Base-by-base conservation (phyloP, 2,888 invertebrate genomes). In the Synanthedon tipuliformis region DNA sequence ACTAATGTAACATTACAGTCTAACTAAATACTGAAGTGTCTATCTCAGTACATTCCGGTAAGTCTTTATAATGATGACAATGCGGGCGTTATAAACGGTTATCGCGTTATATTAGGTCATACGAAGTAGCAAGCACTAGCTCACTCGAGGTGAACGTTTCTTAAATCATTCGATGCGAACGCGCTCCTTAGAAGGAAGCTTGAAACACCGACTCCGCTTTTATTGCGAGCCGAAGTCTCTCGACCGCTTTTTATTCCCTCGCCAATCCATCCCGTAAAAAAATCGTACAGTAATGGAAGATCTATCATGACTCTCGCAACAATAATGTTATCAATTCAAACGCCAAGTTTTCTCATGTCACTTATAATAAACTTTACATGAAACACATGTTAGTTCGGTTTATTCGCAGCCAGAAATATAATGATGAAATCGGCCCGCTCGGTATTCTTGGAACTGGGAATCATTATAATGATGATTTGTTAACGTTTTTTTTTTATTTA, bases 141-240 rank as follows among this genome's bases (percentile, higher is more conserved):
- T 8, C 59, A 34, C 34, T 34, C 66, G 79, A 81, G 81, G 81
- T 81, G 77, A 84, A 82, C 59, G 80, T 69, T 80, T 75, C 71
- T 67, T 73, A 68, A 76, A 73, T 72, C 72, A 77, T 71, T 73
- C 69, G 53, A 61, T 59, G 57, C 57, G 57, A 61, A 61, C 56
- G 60, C 69, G 60, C 60, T 72, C 81, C 81, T 66, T 80, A 83
- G 67, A 81, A 68, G 82, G 82, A 71, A 84, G 62, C 73, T 79
- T 80, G 81, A 71, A 65, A 66, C 61, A 64, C 66, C 23, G n/a
- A 50, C 13, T 13, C 49, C 23, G 11, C 49, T 18, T 50, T 23
- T 23, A 53, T 15, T 52, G 56, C 15, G 34, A 59, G 56, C 53
- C 52, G 50, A 51, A 50, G 49, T 50, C 40, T 45, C 41, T 50